Evolutionary conservation across 1,140 invertebrate genomes (phyloP).

Genomic region (Stegodyphus dumicola): DNA sequence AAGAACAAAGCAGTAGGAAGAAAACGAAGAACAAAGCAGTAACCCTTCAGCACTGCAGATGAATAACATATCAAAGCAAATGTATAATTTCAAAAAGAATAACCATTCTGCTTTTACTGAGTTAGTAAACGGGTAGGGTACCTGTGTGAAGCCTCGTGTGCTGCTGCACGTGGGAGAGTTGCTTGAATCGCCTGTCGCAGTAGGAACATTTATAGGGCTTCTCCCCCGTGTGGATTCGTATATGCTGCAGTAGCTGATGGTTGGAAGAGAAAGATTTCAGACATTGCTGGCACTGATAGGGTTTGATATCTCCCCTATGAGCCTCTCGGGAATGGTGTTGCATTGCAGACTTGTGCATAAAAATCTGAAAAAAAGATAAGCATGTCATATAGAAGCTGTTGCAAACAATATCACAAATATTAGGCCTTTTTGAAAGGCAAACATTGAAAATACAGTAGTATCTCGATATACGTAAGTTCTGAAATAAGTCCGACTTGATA

Average conservation of each 20-base stretch:
- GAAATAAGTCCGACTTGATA: too few relatives aligned
- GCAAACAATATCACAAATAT: too few relatives aligned
- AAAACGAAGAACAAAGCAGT: too few relatives aligned
- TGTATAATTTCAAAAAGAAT: too few relatives aligned
- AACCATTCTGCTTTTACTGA: too few relatives aligned
- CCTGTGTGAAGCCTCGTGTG: constrained; percentile 94
- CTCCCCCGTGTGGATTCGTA: constrained; percentile 91
- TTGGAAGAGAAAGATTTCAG: constrained; percentile 96
- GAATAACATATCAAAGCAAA: too few relatives aligned
- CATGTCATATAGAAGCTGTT: too few relatives aligned
- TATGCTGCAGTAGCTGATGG: constrained; percentile 96
- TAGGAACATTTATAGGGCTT: constrained; percentile 97
- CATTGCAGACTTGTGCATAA: constrained; percentile 97
- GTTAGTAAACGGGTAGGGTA: constrained; percentile 70
- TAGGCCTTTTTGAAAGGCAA: too few relatives aligned
- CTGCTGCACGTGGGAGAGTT: constrained; percentile 93
- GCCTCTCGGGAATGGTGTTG: constrained; percentile 87
- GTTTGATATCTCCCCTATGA: constrained; percentile 75
- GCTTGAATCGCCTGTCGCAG: constrained; percentile 93
- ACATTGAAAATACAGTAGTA: too few relatives aligned
- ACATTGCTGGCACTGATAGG: constrained; percentile 97
- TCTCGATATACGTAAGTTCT: too few relatives aligned
- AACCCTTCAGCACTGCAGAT: too few relatives aligned
- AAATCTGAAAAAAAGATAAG: constrained; percentile 79
- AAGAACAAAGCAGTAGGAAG: too few relatives aligned